Percentiles rank a stretch among this genome's conserved stretches.
Evolutionary conservation across 2,888 invertebrate genomes (phyloP).

Genomic region (Limnephilus rhombicus): DNA sequence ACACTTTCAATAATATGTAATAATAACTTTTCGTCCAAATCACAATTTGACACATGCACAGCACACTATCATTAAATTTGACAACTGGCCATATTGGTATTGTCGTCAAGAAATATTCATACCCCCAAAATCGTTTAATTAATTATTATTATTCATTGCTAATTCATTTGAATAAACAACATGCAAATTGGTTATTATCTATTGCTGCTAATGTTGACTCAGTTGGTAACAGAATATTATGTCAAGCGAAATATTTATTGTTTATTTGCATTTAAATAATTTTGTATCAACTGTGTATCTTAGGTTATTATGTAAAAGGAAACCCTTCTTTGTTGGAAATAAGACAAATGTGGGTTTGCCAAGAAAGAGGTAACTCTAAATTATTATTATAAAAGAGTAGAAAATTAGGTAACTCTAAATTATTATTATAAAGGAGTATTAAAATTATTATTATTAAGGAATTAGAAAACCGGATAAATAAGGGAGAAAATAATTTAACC

Average conservation of each 20-base stretch:
- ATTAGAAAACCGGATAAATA: too few relatives aligned
- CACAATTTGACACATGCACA: slow-evolving; percentile 22
- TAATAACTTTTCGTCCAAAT: background rate
- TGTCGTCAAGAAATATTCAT: background rate
- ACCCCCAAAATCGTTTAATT: background rate
- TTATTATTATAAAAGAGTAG: too few relatives aligned
- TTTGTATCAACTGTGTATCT: background rate
- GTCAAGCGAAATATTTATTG: background rate
- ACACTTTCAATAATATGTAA: background rate
- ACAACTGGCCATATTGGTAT: slow-evolving; percentile 40
- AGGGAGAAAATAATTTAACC: too few relatives aligned
- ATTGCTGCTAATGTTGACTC: background rate
- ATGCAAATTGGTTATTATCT: background rate
- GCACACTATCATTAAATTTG: background rate
- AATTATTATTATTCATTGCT: background rate
- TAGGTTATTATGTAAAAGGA: background rate
- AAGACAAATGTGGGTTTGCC: background rate
- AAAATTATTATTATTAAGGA: too few relatives aligned
- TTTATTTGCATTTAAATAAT: background rate
- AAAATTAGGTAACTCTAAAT: too few relatives aligned
- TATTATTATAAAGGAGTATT: too few relatives aligned
- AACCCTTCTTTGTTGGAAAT: background rate
- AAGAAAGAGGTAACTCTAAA: too few relatives aligned
- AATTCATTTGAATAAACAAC: background rate
- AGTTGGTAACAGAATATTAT: background rate